phyloP scores from a whole-genome alignment of 1,140 invertebrate genomes.

The Aphidius ervi region DNA sequence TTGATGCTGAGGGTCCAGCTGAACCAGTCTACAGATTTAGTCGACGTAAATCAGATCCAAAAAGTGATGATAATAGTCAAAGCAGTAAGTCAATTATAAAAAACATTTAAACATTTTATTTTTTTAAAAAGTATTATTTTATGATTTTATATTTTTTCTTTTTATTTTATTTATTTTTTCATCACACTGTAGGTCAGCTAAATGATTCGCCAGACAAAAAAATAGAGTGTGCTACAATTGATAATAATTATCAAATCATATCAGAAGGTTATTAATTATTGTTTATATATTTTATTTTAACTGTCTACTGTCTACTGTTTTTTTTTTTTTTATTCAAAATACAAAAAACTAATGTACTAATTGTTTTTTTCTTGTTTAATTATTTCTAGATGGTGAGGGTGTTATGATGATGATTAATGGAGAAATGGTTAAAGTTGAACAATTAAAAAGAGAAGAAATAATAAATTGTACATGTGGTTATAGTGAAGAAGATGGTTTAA shows the following conservation, averaged over 20 bases:
- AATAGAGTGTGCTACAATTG: too few species aligned
- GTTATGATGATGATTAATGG: conserved; percentile 50
- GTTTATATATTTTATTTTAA: too few species aligned
- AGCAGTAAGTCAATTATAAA: conserved; percentile 40
- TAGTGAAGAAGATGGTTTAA: conserved; percentile 86
- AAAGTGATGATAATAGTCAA: conserved; percentile 47
- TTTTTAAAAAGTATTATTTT: conserved; percentile 6
- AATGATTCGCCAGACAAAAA: too few species aligned
- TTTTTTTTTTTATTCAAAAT: neutral
- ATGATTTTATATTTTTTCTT: conserved; percentile 11
- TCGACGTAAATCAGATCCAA: conserved; percentile 45
- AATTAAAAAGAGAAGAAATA: conserved; percentile 64
- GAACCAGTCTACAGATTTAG: conserved; percentile 46
- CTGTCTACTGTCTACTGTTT: too few species aligned
- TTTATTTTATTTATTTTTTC: neutral
- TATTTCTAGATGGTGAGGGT: conserved; percentile 36
- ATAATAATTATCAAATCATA: too few species aligned
- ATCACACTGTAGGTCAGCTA: neutral
- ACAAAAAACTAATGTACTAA: neutral
- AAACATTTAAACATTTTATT: conserved; percentile 1
- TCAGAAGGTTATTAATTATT: too few species aligned
- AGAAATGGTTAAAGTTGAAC: conserved; percentile 48
- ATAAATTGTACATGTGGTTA: conserved; percentile 82
- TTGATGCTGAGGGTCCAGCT: conserved; percentile 43
- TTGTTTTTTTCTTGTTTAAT: conserved; percentile 9